Evolutionary conservation across 2,113 vertebrate genomes (phyloP), one percentile per base, ranked within the genome.

Genomic region (Holacanthus passer): DNA sequence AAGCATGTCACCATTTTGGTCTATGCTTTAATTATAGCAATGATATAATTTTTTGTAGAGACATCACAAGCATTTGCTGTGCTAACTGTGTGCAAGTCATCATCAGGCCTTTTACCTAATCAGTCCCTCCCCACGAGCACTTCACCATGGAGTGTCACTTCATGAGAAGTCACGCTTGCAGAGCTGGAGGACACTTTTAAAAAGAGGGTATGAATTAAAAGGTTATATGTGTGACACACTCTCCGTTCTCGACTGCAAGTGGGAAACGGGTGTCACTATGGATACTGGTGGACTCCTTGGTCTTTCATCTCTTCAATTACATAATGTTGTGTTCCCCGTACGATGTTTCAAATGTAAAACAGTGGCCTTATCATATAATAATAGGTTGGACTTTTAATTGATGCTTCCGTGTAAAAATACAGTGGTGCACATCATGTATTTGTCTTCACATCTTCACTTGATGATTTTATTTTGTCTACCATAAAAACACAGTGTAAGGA

Each of bases 101-200:
- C 24, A 37, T 29, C 24, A 37, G 27, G 4, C 58, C 6, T 31
- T 65, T 71, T 55, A 20, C 16, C 5, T 67, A 43, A 88, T 80
- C 17, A 58, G 32, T 79, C 43, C 12, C 45, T 74, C 50, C 14
- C 35, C 29, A 35, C 7, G 1, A n/a, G 47, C 32, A 56, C 56
- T 81, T 63, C 7, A 67, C 5, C 14, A 0, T 56, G 20, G 37
- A 75, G 39, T 65, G 63, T 55, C 41, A 35, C 79, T 81, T 86
- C 64, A 75, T 2, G 8, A 73, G 10, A 55, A 41, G 29, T 64
- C 52, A 81, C 35, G 64, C 56, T 79, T 47, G 7, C 27, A 47
- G 50, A 60, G 29, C 22, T 43, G 22, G 31, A 67, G 43, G 24
- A 37, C 41, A 71, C 41, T 62, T 32, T 69, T 65, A 48, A 31